Conservation (phyloP, 64 coral and sea anemone genomes). For the Catalaphyllia jardinei region DNA sequence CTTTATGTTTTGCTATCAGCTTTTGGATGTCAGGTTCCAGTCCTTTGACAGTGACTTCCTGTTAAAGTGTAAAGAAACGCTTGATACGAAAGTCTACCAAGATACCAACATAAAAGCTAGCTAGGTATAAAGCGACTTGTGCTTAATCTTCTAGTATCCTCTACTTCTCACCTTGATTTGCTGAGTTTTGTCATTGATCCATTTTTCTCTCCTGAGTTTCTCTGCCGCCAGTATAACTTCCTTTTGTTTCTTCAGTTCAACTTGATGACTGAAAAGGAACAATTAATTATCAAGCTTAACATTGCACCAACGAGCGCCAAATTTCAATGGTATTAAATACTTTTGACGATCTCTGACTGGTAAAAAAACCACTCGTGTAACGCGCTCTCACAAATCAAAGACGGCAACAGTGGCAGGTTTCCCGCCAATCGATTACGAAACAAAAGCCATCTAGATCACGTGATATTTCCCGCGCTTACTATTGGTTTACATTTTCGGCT, state of each 20-base stretch:
- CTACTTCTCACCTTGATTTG: constrained; percentile 86
- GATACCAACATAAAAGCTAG: too few species aligned
- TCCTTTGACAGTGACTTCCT: constrained; percentile 99
- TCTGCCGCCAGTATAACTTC: constrained; percentile 91
- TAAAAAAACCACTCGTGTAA: neutral
- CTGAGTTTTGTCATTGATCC: constrained; percentile 97
- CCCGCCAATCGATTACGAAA: too few species aligned
- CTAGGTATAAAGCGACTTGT: neutral
- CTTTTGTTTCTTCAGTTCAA: constrained; percentile 97
- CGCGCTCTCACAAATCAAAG: too few species aligned
- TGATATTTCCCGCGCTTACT: too few species aligned
- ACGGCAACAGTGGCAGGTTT: too few species aligned
- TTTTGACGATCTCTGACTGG: too few species aligned
- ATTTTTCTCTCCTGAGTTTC: constrained; percentile 94
- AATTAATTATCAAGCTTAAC: neutral
- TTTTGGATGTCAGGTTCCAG: constrained; percentile 97
- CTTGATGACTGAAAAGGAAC: constrained; percentile 71
- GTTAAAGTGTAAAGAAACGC: neutral
- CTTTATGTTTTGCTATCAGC: constrained; percentile 97
- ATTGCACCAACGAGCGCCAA: too few species aligned
- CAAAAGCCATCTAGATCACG: too few species aligned
- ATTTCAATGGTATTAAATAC: too few species aligned
- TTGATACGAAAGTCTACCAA: neutral
- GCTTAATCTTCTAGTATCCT: neutral
- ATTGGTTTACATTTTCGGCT: too few species aligned